Percentiles rank a stretch among this genome's conserved stretches.
Evolutionary conservation across 2,113 vertebrate species (phyloP).

Genomic region (Hystrix brachyura): DNA sequence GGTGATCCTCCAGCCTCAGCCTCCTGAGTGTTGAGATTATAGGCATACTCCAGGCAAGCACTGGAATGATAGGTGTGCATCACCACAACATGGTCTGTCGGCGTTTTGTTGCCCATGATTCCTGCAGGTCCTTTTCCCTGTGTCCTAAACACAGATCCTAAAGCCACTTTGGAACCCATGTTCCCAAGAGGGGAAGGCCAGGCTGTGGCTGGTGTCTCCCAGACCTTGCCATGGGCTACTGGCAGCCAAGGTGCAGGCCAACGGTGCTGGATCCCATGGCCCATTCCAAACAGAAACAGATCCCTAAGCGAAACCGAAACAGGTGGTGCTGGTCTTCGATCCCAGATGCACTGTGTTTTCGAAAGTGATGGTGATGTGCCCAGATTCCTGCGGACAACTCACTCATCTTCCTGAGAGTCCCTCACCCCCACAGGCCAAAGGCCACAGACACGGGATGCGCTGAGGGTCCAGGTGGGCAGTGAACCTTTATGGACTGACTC

Average conservation of each 20-base stretch:
- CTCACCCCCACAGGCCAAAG: not conserved
- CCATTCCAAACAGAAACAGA: no score
- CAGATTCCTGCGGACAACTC: not conserved
- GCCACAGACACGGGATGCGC: not conserved
- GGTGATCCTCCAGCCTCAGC: not conserved
- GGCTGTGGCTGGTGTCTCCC: not conserved
- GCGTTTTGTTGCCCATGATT: not conserved
- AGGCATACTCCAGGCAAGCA: no score
- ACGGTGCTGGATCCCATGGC: not conserved
- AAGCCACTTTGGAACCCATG: not conserved
- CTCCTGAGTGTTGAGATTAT: no score
- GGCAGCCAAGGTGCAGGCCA: not conserved
- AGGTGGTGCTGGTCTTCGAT: not conserved
- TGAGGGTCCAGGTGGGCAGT: not conserved
- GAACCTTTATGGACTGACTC: constrained; percentile 44
- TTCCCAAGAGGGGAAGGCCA: not conserved
- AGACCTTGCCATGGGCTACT: not conserved
- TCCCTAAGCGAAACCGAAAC: constrained; percentile 53
- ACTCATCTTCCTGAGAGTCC: not conserved
- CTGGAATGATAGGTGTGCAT: not conserved
- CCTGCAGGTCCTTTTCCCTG: not conserved
- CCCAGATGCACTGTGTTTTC: not conserved
- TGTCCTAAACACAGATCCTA: not conserved
- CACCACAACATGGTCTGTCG: not conserved
- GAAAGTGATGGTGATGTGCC: not conserved